Base-by-base conservation (phyloP, 2,113 vertebrate species). In the Actenoides hombroni region DNA sequence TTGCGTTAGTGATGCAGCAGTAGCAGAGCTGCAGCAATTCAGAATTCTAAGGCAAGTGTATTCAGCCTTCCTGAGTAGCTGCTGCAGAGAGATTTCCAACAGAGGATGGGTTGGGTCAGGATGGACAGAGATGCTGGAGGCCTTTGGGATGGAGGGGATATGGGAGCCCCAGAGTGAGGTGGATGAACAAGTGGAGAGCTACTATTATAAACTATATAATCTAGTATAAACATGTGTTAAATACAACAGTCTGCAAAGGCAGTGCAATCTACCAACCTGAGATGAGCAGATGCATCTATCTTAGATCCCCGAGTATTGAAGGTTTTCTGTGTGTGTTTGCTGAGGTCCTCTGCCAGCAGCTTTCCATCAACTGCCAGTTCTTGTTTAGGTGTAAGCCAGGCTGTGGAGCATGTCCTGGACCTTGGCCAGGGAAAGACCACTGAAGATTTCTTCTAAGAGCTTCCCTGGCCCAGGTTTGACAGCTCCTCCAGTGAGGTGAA, bases 291-390 rank as follows among this genome's bases (percentile, higher is more conserved):
- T 23, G 12, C 11, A 6, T 12, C 5, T 46, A 46, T 46, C 46
- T 46, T 33, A 14, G 29, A 5, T 6, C 42, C 33, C 28, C 4
- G 60, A 19, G 12, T 5, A 8, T 23, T 25, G 25, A 54, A 40
- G 6, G 1, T 0, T 17, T 33, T 23, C 6, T 79, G 15, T 68
- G 17, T 8, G 31, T 4, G 6, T 40, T 67, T 21, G 5, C 19
- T 24, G 16, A 17, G 18, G 2, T 63, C 18, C 16, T 67, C 14
- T 71, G 31, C 48, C 53, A 71, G 63, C n/a, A 17, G 44, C 33
- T 85, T 77, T 21, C n/a, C 10, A 33, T 25, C 61, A 83, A 12
- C 4, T 1, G 3, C 29, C 28, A 44, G 11, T 0, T 70, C 37
- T 25, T 21, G 26, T 8, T 31, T 0, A 7, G 54, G 18, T 37